phyloP scores from a whole-genome alignment of 2,888 invertebrate genomes.

The Rambutsinella grinnellia region DNA sequence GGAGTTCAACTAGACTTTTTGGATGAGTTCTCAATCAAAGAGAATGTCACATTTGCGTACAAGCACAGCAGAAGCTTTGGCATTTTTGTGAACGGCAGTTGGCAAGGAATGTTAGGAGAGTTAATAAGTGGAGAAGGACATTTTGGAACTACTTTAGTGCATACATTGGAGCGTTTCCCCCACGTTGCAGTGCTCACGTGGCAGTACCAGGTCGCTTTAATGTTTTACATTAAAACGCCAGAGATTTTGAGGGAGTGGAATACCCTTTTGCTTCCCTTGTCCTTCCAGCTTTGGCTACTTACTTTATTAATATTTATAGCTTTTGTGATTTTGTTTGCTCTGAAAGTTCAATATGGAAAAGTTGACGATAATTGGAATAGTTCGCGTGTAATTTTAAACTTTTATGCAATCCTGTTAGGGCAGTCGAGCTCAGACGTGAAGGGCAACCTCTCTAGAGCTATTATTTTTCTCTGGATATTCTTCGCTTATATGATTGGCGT shows the following conservation, averaged over 20 bases:
- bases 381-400: background rate
- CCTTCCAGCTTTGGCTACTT: slow-evolving; percentile 6
- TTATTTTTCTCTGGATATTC: slow-evolving; percentile 16
- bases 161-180: background rate
- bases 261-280: slow-evolving; percentile 14
- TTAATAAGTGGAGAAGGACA: background rate
- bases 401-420: slow-evolving; percentile 13
- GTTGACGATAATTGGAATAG: background rate
- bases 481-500: slow-evolving; percentile 41
- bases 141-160: background rate
- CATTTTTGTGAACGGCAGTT: slow-evolving; percentile 1
- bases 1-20: background rate
- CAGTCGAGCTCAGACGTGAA: background rate
- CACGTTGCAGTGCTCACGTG: background rate
- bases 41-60: background rate
- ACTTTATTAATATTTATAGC: slow-evolving; percentile 2
- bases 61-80: slow-evolving; percentile 4
- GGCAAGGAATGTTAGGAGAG: slow-evolving; percentile 11
- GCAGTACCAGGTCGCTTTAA: background rate
- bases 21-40: background rate
- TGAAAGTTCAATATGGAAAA: background rate
- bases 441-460: background rate
- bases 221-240: background rate
- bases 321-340: background rate
- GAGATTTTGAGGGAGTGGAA: background rate